These are phyloP conservation scores for Bubo blakistoni DNA, from an alignment of 2,113 vertebrate species.

Conservation along the genomic window DNA sequence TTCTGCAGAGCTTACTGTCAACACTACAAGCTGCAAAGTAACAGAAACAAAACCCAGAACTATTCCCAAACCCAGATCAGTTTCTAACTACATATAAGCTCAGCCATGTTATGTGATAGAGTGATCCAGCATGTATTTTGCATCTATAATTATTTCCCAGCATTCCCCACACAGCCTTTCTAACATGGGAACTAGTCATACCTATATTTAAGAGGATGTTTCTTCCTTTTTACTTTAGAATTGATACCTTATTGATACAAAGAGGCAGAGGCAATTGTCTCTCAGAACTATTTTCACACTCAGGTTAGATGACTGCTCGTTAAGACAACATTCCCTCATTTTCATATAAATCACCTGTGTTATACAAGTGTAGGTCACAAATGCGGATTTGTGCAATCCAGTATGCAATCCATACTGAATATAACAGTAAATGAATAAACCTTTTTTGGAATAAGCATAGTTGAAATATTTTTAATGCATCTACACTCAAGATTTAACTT, in stretches of 20 bases:
- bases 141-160: not conserved
- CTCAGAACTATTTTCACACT: not conserved
- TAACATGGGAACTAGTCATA: not conserved
- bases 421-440: not conserved
- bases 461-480: not conserved
- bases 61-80: not conserved
- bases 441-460: not conserved
- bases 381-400: not conserved
- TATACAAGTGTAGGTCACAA: not conserved
- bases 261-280: not conserved
- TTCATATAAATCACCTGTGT: not conserved
- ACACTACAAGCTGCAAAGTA: not conserved
- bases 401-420: too few species aligned
- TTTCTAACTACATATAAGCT: conserved; percentile 27
- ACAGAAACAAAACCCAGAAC: conserved; percentile 52
- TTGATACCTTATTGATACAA: not conserved
- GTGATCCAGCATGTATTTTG: not conserved
- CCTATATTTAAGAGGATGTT: not conserved
- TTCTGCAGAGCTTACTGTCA: conserved; percentile 38
- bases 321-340: not conserved
- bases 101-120: not conserved
- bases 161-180: not conserved
- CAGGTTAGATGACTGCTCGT: not conserved
- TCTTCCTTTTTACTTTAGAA: not conserved
- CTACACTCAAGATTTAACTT: not conserved